A percentile compares a stretch with the other conserved stretches of the same genome.
Evolutionary conservation across 1,140 invertebrate genomes (phyloP).

Genomic region (Polyergus mexicanus): DNA sequence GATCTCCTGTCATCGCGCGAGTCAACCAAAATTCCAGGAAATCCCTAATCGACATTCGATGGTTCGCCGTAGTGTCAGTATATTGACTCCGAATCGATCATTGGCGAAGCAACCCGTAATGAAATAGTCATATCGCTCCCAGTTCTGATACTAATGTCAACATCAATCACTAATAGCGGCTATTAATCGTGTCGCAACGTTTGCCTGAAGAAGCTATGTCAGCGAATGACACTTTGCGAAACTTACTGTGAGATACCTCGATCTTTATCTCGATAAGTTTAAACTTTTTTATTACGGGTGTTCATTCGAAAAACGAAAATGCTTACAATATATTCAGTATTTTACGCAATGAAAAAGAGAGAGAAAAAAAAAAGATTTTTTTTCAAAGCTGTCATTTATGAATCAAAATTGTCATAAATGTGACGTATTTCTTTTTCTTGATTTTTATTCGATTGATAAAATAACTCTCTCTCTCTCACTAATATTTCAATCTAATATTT

Average conservation of each 20-base stretch:
- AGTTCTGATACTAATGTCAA: slow-evolving; percentile 48
- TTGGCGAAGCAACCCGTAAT: slow-evolving; percentile 25
- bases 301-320: background rate
- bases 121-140: slow-evolving; percentile 56
- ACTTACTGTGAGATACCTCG: slow-evolving; percentile 25
- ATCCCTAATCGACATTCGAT: slow-evolving; percentile 33
- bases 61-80: slow-evolving; percentile 12
- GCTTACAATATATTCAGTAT: background rate
- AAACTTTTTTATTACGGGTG: slow-evolving; percentile 6
- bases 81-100: slow-evolving; percentile 55
- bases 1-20: slow-evolving; percentile 3
- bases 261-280: slow-evolving; percentile 28
- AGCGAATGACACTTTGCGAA: slow-evolving; percentile 17
- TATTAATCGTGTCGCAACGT: slow-evolving; percentile 41
- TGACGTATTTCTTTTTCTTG: background rate
- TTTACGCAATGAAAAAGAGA: background rate
- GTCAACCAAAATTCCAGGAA: slow-evolving; percentile 25
- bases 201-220: background rate
- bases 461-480: background rate
- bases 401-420: background rate
- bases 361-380: background rate
- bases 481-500: background rate
- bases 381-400: background rate
- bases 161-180: slow-evolving; percentile 58
- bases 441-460: background rate